Percentiles rank a stretch among this genome's conserved stretches.
Conservation (phyloP, 2,797 vertebrate genomes). For the Onychomys torridus region DNA sequence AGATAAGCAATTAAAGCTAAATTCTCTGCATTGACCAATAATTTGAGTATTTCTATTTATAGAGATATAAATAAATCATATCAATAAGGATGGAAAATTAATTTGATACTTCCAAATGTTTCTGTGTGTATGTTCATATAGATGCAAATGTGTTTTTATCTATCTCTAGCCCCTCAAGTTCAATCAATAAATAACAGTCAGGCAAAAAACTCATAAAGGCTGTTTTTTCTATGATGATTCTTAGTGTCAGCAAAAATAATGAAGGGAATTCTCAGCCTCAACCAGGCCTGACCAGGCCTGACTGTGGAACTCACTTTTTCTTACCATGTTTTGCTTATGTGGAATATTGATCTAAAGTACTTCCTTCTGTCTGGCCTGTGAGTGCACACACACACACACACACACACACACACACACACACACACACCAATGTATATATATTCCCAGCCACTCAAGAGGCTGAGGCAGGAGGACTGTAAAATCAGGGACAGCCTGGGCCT, state of each 20-base stretch:
- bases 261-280: background rate
- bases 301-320: background rate
- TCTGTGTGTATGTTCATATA: background rate
- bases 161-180: background rate
- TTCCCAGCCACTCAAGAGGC: background rate
- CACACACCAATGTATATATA: background rate
- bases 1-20: conserved; percentile 25
- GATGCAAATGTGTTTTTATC: background rate
- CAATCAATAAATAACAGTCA: background rate
- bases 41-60: conserved; percentile 14
- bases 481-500: background rate
- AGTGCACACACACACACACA: too few relatives aligned
- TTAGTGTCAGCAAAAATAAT: background rate
- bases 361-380: background rate
- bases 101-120: background rate
- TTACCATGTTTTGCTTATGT: background rate
- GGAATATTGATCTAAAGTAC: background rate
- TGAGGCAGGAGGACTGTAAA: background rate
- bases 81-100: conserved; percentile 25
- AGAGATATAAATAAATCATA: background rate
- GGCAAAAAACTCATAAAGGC: background rate
- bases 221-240: background rate
- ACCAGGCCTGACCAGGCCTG: background rate
- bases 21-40: background rate
- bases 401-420: too few relatives aligned